phyloP scores from a whole-genome alignment of 2,113 vertebrate species.

The Centrocercus urophasianus region DNA sequence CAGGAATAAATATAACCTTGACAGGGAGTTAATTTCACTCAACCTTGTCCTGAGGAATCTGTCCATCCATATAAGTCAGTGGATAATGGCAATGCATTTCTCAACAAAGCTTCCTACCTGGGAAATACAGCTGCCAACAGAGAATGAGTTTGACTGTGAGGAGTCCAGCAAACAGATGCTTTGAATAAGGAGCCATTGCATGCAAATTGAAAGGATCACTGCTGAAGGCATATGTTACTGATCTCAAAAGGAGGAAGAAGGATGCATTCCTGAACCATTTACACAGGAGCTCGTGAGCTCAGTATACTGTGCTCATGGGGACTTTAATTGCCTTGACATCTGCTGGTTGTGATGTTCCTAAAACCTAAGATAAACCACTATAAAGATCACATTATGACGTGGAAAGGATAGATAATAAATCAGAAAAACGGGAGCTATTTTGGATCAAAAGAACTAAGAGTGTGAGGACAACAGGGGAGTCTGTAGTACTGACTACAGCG shows the following conservation, averaged over 20 bases:
- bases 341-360: background rate
- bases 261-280: slow-evolving; percentile 21
- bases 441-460: background rate
- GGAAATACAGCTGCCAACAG: background rate
- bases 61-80: background rate
- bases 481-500: background rate
- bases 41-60: background rate
- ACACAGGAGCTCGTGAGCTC: background rate
- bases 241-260: background rate
- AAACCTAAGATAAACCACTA: background rate
- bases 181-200: background rate
- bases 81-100: background rate
- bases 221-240: slow-evolving; percentile 22
- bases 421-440: background rate
- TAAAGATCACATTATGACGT: background rate
- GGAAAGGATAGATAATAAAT: background rate
- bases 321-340: slow-evolving; percentile 2
- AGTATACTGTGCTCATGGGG: background rate
- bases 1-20: background rate
- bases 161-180: background rate
- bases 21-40: background rate
- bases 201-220: background rate
- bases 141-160: background rate
- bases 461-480: background rate
- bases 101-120: background rate